phyloP scores from a whole-genome alignment of 2,797 vertebrate genomes.

The Phyllotis vaccarum region DNA sequence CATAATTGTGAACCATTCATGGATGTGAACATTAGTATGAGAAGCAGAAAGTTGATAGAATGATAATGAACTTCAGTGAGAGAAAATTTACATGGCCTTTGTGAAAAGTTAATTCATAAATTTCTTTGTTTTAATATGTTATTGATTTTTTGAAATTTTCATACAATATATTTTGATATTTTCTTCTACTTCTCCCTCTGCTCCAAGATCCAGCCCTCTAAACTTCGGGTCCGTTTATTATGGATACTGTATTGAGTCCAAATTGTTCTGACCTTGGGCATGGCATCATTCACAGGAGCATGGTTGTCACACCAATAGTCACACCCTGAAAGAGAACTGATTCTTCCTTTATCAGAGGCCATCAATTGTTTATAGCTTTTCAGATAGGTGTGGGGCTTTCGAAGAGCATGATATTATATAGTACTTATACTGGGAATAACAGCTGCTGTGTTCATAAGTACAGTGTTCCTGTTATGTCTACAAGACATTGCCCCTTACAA shows the following conservation, averaged over 20 bases:
- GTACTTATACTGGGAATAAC: background rate
- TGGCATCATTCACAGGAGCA: background rate
- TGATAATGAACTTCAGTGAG: background rate
- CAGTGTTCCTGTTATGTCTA: background rate
- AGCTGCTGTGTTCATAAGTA: background rate
- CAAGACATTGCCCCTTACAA: background rate
- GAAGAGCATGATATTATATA: background rate
- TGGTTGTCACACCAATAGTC: background rate
- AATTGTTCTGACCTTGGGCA: background rate
- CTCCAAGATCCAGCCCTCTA: background rate
- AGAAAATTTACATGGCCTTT: background rate
- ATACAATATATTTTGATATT: background rate
- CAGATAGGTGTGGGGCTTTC: background rate
- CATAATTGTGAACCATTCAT: background rate
- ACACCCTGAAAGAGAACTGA: background rate
- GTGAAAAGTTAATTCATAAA: background rate
- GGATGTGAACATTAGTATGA: background rate
- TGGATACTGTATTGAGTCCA: background rate
- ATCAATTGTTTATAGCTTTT: background rate
- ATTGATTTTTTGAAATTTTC: background rate
- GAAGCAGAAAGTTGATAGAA: background rate
- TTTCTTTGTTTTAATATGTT: background rate
- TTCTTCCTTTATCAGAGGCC: background rate
- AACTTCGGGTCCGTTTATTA: background rate
- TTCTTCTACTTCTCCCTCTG: background rate